These are phyloP conservation scores for Oostethus manadensis DNA, from an alignment of 2,113 vertebrate species.

Conservation along the genomic window DNA sequence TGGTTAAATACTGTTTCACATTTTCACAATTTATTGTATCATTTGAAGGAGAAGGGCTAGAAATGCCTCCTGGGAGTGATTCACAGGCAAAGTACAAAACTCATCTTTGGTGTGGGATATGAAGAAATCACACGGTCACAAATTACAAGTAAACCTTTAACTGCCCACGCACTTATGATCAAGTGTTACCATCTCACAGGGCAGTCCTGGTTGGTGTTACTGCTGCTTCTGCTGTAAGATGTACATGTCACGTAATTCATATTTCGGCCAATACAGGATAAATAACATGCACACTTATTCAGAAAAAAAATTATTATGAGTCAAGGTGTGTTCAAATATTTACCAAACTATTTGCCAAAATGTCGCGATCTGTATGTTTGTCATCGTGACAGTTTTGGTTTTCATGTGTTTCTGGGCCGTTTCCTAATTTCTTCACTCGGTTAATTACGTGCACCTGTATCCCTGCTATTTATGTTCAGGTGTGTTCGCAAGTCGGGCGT, in stretches of 20 bases:
- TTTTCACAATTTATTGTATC: conserved; percentile 40
- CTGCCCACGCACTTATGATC: conserved; percentile 34
- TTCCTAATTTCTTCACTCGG: no score
- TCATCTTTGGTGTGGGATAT: conserved; percentile 33
- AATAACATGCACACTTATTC: conserved; percentile 15
- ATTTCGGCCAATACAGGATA: conserved; percentile 19
- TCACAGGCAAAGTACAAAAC: conserved; percentile 33
- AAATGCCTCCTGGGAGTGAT: conserved; percentile 36
- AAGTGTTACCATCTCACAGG: conserved; percentile 32
- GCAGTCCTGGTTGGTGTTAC: conserved; percentile 2
- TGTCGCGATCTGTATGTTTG: no score
- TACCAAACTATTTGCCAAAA: no score
- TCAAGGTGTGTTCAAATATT: no score
- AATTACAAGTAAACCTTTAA: conserved; percentile 43
- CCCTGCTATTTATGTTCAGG: no score
- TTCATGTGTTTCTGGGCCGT: no score
- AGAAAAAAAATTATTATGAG: neutral
- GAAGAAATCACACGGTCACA: conserved; percentile 45
- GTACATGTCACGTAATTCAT: conserved; percentile 32
- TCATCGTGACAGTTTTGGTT: no score
- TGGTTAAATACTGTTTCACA: conserved; percentile 20
- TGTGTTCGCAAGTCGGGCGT: no score
- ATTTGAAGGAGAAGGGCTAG: conserved; percentile 42
- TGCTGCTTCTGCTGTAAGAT: conserved; percentile 15
- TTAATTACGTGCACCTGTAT: no score